Evolutionary conservation across 2,113 vertebrate genomes (phyloP).

Genomic region (Regulus satrapa): DNA sequence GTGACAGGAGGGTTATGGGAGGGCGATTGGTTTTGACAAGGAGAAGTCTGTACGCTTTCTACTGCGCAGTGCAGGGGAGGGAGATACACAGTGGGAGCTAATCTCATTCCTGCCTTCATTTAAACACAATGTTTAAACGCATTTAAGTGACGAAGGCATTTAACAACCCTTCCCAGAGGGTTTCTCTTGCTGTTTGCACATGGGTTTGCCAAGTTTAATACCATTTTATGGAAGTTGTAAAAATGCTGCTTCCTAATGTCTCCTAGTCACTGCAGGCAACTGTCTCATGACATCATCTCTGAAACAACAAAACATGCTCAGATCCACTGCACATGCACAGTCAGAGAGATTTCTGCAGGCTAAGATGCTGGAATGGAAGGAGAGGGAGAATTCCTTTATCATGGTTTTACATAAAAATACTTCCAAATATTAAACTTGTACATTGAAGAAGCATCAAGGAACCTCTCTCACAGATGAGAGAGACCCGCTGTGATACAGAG

Average conservation of each 20-base stretch:
- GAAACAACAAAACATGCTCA: neutral
- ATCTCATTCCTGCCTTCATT: constrained; percentile 45
- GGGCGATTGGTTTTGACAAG: constrained; percentile 60
- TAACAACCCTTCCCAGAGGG: constrained; percentile 50
- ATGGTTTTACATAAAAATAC: neutral
- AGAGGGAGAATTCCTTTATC: neutral
- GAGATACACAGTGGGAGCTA: constrained; percentile 38
- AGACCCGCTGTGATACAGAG: neutral
- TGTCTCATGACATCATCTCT: neutral
- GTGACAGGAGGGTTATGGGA: constrained; percentile 59
- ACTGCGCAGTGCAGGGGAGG: neutral
- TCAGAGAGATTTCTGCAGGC: neutral
- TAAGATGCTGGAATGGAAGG: neutral
- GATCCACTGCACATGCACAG: neutral
- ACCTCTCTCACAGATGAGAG: neutral
- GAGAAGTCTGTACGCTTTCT: constrained; percentile 32
- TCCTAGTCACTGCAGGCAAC: neutral
- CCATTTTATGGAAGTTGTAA: constrained; percentile 30
- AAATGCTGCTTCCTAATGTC: constrained; percentile 5
- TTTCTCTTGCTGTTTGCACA: constrained; percentile 5
- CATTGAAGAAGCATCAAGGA: neutral
- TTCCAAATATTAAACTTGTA: neutral
- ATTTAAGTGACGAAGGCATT: constrained; percentile 48
- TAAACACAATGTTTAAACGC: constrained; percentile 51
- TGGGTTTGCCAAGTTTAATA: constrained; percentile 38